Percentiles rank a stretch among this genome's conserved stretches.
These are phyloP conservation scores for Tethya wilhelma DNA, from an alignment of 37 sponge, comb jelly and placozoan species.

Conservation along the genomic window DNA sequence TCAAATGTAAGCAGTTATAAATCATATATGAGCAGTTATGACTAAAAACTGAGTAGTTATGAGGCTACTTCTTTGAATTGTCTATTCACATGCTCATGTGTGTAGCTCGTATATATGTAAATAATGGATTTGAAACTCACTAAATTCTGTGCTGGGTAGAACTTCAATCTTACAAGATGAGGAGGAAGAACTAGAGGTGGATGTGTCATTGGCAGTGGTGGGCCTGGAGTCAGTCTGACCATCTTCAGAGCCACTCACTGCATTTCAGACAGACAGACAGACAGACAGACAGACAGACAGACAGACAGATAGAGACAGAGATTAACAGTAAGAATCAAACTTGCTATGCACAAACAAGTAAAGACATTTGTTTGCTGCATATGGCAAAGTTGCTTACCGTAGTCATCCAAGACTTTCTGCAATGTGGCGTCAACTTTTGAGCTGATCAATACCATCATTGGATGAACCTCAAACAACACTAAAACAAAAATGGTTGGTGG, in stretches of 20 bases:
- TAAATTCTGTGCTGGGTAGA: conserved; percentile 78
- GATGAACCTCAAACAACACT: conserved; percentile 81
- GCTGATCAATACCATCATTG: conserved; percentile 70
- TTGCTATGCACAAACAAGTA: not conserved
- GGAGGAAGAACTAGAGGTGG: not conserved
- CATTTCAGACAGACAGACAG: not conserved
- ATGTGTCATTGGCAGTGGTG: not conserved
- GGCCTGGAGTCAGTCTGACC: not conserved
- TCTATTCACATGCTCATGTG: too few relatives aligned
- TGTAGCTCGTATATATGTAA: too few relatives aligned
- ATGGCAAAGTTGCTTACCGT: conserved; percentile 26
- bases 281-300: not conserved
- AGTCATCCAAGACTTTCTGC: conserved; percentile 37
- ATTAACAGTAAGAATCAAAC: not conserved
- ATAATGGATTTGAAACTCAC: conserved; percentile 43
- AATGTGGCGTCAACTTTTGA: conserved; percentile 81
- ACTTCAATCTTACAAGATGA: conserved; percentile 52
- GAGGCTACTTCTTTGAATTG: too few relatives aligned
- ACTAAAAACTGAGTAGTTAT: too few relatives aligned
- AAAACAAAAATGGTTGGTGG: not conserved
- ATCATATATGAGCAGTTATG: too few relatives aligned
- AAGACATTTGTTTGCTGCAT: not conserved
- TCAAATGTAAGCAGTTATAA: too few relatives aligned
- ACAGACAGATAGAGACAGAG: not conserved
- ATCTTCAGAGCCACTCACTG: not conserved